phyloP scores from a whole-genome alignment of 1,140 invertebrate genomes.

The Caerostris extrusa region DNA sequence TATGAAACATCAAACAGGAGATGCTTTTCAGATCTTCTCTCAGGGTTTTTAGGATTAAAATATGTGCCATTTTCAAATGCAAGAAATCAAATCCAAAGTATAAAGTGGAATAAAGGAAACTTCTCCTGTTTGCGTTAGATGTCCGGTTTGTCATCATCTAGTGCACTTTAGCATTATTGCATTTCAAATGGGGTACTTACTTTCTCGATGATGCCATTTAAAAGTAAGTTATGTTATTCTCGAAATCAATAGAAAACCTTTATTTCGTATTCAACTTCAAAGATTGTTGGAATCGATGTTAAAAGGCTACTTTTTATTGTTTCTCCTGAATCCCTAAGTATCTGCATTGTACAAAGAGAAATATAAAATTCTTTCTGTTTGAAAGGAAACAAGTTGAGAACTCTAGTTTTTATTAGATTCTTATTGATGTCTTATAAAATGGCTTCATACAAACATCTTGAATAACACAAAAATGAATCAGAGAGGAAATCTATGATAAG shows the following conservation, averaged over 20 bases:
- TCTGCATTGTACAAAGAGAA: background rate
- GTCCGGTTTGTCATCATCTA: background rate
- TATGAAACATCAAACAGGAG: slow-evolving; percentile 5
- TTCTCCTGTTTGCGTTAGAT: slow-evolving; percentile 4
- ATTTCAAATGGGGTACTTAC: slow-evolving; percentile 42
- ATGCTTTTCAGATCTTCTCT: background rate
- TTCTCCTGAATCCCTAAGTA: background rate
- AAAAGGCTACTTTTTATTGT: background rate
- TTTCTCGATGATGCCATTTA: background rate
- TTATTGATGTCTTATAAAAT: background rate
- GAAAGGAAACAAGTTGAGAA: background rate
- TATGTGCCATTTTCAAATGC: background rate
- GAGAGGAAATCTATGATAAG: too few species aligned
- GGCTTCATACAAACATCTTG: background rate
- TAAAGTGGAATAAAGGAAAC: background rate
- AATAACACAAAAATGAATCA: background rate
- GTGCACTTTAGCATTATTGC: background rate
- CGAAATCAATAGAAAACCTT: slow-evolving; percentile 26
- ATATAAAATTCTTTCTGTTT: background rate
- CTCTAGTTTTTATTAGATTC: background rate
- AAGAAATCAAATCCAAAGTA: background rate
- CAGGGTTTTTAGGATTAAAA: slow-evolving; percentile 7
- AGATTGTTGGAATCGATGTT: background rate
- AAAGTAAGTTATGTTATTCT: background rate
- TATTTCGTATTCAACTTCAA: background rate